Percentiles rank a stretch among this genome's conserved stretches.
phyloP scores from a whole-genome alignment of 2,888 invertebrate species.

The Dorcus parallelipipedus region DNA sequence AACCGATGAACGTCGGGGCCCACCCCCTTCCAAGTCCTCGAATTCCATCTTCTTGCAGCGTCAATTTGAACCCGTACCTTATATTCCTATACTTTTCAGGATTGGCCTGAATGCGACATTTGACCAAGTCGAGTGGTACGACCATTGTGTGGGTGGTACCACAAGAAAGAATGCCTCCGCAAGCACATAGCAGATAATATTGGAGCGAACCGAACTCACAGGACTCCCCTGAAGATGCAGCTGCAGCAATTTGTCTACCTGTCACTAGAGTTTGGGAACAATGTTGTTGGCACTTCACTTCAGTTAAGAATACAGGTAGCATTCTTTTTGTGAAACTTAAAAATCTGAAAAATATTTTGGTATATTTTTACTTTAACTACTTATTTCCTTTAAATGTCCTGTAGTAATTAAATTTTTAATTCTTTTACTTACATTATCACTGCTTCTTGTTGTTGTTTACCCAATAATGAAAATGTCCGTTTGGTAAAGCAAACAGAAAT shows the following conservation, averaged over 20 bases:
- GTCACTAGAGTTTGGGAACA: background rate
- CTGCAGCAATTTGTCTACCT: slow-evolving; percentile 41
- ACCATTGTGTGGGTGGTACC: slow-evolving; percentile 90
- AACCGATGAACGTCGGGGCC: slow-evolving; percentile 97
- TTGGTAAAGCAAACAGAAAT: no score
- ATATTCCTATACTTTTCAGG: slow-evolving; percentile 90
- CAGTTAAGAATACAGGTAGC: slow-evolving; percentile 2
- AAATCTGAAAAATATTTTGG: no score
- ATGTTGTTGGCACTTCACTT: slow-evolving; percentile 13
- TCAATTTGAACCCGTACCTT: slow-evolving; percentile 77
- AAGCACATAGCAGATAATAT: slow-evolving; percentile 88
- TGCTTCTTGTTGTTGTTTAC: no score
- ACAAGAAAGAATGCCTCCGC: slow-evolving; percentile 72
- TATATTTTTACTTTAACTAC: no score
- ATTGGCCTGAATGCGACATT: slow-evolving; percentile 92
- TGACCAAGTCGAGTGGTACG: slow-evolving; percentile 93
- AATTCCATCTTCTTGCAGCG: slow-evolving; percentile 81
- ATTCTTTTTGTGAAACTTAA: background rate
- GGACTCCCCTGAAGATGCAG: slow-evolving; percentile 31
- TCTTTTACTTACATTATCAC: no score
- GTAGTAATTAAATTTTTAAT: no score
- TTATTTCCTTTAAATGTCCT: no score
- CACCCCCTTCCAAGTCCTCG: slow-evolving; percentile 88
- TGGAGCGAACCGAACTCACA: slow-evolving; percentile 89
- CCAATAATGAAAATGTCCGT: no score